Conservation (phyloP, 2,888 invertebrate species). For the Tiliacea aurago region DNA sequence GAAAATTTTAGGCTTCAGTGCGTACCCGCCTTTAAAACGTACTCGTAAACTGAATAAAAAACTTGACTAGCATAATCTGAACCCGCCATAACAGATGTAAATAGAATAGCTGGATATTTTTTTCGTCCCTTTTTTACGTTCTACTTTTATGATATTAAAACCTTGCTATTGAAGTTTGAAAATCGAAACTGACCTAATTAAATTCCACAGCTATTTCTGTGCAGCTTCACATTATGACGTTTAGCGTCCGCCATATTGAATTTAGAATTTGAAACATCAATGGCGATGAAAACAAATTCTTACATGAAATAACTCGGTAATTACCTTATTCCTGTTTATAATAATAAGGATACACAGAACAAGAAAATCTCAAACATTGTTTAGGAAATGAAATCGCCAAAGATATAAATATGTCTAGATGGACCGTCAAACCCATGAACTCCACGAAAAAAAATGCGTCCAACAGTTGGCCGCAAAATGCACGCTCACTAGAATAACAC, state of each 20-base stretch:
- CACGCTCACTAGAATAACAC: too few relatives aligned
- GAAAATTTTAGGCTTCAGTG: slow-evolving; percentile 11
- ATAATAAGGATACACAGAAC: neutral
- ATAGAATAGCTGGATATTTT: slow-evolving; percentile 30
- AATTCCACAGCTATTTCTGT: neutral
- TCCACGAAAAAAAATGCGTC: too few relatives aligned
- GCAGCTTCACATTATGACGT: neutral
- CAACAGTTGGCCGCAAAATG: too few relatives aligned
- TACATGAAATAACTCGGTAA: too few relatives aligned
- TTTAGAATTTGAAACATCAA: neutral
- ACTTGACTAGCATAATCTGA: slow-evolving; percentile 46
- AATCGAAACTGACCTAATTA: neutral
- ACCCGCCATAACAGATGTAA: slow-evolving; percentile 40
- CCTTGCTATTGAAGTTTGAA: slow-evolving; percentile 3
- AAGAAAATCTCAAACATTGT: neutral
- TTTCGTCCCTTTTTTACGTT: slow-evolving; percentile 14
- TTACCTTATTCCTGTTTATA: neutral
- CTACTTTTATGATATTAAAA: slow-evolving; percentile 34
- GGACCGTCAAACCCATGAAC: too few relatives aligned
- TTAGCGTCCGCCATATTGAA: neutral
- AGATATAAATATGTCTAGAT: too few relatives aligned
- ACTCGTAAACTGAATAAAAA: slow-evolving; percentile 52
- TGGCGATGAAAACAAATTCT: neutral
- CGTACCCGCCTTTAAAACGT: slow-evolving; percentile 31
- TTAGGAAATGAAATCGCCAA: too few relatives aligned